These are phyloP conservation scores for Busseola fusca DNA, from an alignment of 2,888 invertebrate species.

Conservation along the genomic window DNA sequence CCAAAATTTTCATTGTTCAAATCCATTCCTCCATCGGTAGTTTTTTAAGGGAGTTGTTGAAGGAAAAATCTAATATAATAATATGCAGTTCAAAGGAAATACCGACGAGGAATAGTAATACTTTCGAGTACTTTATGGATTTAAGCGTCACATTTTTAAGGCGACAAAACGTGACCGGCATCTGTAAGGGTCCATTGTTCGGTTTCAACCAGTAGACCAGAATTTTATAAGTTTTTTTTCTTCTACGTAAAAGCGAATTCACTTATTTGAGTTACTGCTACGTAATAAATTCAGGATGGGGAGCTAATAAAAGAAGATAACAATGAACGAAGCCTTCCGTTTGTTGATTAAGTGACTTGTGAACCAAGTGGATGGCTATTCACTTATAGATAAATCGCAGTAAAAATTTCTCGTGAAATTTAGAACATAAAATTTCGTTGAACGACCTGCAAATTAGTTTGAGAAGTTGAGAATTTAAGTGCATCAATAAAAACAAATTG, in stretches of 20 bases:
- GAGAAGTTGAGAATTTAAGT: constrained; percentile 21
- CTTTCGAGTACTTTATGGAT: constrained; percentile 86
- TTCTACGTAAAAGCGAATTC: constrained; percentile 81
- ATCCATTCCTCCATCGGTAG: constrained; percentile 44
- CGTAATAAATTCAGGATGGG: constrained; percentile 80
- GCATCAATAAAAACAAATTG: constrained; percentile 46
- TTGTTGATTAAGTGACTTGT: constrained; percentile 76
- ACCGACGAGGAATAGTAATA: constrained; percentile 84
- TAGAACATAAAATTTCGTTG: constrained; percentile 6
- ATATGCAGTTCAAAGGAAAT: constrained; percentile 83
- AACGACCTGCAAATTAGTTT: constrained; percentile 32
- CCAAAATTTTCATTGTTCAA: constrained; percentile 1
- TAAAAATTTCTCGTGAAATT: constrained; percentile 3
- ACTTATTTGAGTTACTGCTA: constrained; percentile 83
- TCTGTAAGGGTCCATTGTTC: constrained; percentile 81
- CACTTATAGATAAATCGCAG: constrained; percentile 28
- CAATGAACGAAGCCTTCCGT: constrained; percentile 76
- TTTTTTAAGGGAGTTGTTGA: constrained; percentile 50
- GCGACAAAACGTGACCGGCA: constrained; percentile 85
- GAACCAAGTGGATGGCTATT: constrained; percentile 48
- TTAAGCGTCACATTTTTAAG: constrained; percentile 87
- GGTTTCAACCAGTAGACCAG: constrained; percentile 78
- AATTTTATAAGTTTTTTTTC: constrained; percentile 76
- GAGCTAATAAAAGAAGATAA: constrained; percentile 78
- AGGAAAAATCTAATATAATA: constrained; percentile 78